These are phyloP conservation scores for Limnodromus scolopaceus DNA, from an alignment of 2,797 vertebrate species.

Conservation along the genomic window DNA sequence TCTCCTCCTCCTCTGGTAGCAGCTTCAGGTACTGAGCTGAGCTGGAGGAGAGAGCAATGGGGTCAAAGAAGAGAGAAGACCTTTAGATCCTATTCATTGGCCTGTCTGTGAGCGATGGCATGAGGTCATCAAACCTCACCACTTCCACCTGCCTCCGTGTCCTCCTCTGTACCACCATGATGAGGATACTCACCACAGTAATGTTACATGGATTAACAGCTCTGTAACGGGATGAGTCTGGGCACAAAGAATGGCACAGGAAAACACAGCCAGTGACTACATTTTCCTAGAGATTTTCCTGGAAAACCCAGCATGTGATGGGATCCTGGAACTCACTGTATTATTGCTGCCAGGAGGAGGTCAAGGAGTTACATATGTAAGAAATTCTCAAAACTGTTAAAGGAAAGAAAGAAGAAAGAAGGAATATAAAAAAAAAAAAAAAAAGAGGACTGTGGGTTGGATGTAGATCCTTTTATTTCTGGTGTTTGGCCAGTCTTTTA, in stretches of 20 bases:
- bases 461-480: background rate
- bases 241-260: background rate
- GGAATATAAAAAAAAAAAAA: fast-evolving
- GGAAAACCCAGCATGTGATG: background rate
- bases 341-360: background rate
- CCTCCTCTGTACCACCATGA: background rate
- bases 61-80: fast-evolving
- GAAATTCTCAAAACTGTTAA: background rate
- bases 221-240: background rate
- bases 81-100: background rate
- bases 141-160: fast-evolving
- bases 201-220: background rate
- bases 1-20: background rate
- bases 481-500: background rate
- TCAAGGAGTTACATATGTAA: background rate
- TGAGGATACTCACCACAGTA: background rate
- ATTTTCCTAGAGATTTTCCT: background rate
- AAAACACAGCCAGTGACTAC: background rate
- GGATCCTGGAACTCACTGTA: background rate
- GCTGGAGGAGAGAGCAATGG: background rate
- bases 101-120: background rate
- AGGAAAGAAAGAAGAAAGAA: background rate
- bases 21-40: background rate
- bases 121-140: background rate
- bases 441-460: background rate